These are phyloP conservation scores for Apis cerana DNA, from an alignment of 1,140 invertebrate species.

Conservation along the genomic window DNA sequence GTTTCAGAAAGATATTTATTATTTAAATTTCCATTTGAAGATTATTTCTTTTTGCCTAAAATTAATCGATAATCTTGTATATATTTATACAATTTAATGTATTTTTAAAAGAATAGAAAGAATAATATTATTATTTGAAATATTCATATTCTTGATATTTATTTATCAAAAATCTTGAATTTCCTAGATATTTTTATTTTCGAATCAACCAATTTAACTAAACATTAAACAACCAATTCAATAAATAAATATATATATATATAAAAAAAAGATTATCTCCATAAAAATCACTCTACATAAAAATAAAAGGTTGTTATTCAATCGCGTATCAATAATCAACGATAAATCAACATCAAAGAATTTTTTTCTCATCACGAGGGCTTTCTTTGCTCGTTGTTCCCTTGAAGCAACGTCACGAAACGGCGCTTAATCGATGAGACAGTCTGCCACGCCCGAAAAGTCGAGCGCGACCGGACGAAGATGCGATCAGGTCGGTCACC, in stretches of 20 bases:
- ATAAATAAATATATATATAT: neutral
- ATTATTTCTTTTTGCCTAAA: too few species aligned
- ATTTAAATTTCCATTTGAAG: neutral
- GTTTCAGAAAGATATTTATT: neutral
- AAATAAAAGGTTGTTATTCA: neutral
- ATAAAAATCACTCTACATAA: neutral
- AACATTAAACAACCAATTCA: neutral
- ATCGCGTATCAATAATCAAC: neutral
- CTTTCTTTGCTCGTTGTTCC: neutral
- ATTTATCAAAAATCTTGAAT: too few species aligned
- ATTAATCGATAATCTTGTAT: too few species aligned
- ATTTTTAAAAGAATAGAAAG: too few species aligned
- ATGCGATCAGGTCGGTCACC: conserved; percentile 55
- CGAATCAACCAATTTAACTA: neutral
- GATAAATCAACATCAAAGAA: neutral
- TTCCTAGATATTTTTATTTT: neutral
- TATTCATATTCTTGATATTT: too few species aligned
- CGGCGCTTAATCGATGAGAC: neutral
- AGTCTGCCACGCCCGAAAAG: conserved; percentile 37
- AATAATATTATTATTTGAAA: too few species aligned
- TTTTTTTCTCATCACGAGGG: neutral
- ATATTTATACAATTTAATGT: too few species aligned
- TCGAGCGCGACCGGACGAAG: conserved; percentile 28
- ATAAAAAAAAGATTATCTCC: neutral
- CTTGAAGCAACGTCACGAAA: neutral